Percentiles rank a stretch among this genome's conserved stretches.
Conservation (phyloP, 1,140 invertebrate genomes). For the Drosophila auraria region DNA sequence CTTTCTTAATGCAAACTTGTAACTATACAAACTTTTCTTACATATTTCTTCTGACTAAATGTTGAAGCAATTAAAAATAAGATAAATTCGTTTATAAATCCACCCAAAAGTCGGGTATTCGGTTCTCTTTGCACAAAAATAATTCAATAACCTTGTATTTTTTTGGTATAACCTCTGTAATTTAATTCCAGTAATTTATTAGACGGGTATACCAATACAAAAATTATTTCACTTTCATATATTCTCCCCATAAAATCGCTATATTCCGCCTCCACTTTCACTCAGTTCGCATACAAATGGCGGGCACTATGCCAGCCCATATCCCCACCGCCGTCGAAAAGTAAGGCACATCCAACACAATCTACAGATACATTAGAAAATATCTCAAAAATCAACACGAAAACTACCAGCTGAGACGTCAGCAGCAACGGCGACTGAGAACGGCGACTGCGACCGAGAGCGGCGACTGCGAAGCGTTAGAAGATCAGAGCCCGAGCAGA, state of each 20-base stretch:
- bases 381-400: slow-evolving; percentile 83
- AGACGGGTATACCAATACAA: too few relatives aligned
- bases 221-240: too few relatives aligned
- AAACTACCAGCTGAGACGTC: slow-evolving; percentile 44
- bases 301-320: slow-evolving; percentile 48
- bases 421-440: slow-evolving; percentile 22
- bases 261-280: neutral
- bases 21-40: too few relatives aligned
- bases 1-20: too few relatives aligned
- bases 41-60: too few relatives aligned
- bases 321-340: slow-evolving; percentile 30
- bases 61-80: too few relatives aligned
- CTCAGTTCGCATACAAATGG: slow-evolving; percentile 43
- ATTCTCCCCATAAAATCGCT: neutral
- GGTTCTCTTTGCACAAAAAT: too few relatives aligned
- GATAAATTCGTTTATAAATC: too few relatives aligned
- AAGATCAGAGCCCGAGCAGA: slow-evolving; percentile 21
- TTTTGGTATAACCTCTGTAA: too few relatives aligned
- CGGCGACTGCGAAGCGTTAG: slow-evolving; percentile 29
- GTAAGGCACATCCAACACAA: slow-evolving; percentile 61
- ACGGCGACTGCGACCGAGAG: neutral
- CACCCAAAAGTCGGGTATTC: too few relatives aligned
- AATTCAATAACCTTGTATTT: too few relatives aligned
- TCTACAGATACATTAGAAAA: slow-evolving; percentile 79
- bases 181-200: too few relatives aligned